Evolutionary conservation across 2,113 vertebrate species (phyloP).

Genomic region (Mirza zaza): DNA sequence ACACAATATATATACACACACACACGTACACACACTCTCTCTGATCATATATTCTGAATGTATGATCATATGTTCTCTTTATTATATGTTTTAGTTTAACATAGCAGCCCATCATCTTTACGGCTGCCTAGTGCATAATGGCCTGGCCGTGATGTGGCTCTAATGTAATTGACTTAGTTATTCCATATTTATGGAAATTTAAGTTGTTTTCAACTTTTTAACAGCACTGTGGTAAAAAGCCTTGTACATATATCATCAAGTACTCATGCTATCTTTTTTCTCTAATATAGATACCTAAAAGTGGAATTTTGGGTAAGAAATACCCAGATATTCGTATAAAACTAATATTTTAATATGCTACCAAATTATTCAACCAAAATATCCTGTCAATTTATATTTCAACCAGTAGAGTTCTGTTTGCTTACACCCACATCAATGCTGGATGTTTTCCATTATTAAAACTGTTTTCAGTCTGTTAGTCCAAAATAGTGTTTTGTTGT

Average conservation of each 20-base stretch:
- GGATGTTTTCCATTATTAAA: conserved; percentile 35
- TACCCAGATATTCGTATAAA: neutral
- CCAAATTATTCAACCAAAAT: neutral
- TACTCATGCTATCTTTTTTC: neutral
- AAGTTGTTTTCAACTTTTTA: neutral
- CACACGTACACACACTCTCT: neutral
- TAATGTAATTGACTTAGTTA: neutral
- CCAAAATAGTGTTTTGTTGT: neutral
- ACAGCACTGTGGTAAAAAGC: neutral
- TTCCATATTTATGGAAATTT: neutral
- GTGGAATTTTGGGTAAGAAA: conserved; percentile 11
- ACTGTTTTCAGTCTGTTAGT: neutral
- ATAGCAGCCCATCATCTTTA: neutral
- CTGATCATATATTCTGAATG: too few species aligned
- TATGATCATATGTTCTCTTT: neutral
- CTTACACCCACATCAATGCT: neutral
- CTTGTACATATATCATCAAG: neutral
- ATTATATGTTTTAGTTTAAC: neutral
- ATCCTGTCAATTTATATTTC: neutral
- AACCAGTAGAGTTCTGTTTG: neutral
- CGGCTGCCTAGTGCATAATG: neutral
- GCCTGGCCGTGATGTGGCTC: neutral
- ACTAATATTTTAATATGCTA: conserved; percentile 28
- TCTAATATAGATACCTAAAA: neutral
- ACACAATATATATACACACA: neutral